Evolutionary conservation across 2,113 vertebrate genomes (phyloP), one percentile per base, ranked within the genome.

Genomic region (Brachyhypopomus occidentalis): DNA sequence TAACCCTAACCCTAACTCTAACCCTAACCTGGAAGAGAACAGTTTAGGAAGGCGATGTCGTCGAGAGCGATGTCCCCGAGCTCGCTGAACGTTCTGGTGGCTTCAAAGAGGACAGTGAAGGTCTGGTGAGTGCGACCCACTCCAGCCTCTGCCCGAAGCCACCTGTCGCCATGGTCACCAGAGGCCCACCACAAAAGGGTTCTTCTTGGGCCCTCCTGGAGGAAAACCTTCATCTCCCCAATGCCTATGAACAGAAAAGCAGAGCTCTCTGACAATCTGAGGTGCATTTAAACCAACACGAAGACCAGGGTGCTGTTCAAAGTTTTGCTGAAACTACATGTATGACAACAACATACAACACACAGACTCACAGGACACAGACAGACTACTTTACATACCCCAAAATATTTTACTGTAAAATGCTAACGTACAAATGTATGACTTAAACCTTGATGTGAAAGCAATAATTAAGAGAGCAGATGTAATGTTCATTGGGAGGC

Each of bases 11-110:
- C n/a, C n/a, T n/a, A n/a, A n/a, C n/a, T n/a, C n/a, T n/a, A n/a
- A n/a, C n/a, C n/a, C n/a, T n/a, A n/a, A 93, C 93, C 92, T 80
- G 91, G 87, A 20, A 93, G 81, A 41, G 80, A 78, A 84, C 93
- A 94, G 88, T 88, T 90, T 30, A 84, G 77, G 80, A 93, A 90
- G 76, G 66, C 5, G 5, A 94, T 80, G 85, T 94, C 92, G 72
- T 94, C 93, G 22, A 94, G 83, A 41, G 90, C 86, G 0, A 93
- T 79, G 72, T 92, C 89, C 62, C 92, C 91, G 0, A 84, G 87
- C 4, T 75, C 52, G 52, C 75, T 85, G 14, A 91, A 92, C 59
- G 79, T 81, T 69, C 88, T 87, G 77, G 88, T 88, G 45, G 91
- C 91, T 83, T 93, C 85, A 72, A 93, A 93, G 55, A 90, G 70